Conservation (phyloP, 2,113 vertebrate species). For the Apodemus sylvaticus region DNA sequence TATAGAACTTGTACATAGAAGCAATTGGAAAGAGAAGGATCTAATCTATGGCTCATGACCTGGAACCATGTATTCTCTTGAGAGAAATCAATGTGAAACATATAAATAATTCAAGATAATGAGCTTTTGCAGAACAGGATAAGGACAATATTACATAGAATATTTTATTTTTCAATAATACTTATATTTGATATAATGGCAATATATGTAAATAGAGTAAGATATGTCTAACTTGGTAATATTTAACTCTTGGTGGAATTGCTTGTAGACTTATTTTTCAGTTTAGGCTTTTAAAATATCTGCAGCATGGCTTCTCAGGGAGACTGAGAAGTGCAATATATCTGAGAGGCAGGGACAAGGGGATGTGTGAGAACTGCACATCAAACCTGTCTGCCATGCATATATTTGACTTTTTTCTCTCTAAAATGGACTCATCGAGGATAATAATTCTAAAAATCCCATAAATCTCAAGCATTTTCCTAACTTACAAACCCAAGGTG, state of each 20-base stretch:
- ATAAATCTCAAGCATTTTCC: not conserved
- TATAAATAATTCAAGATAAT: not conserved
- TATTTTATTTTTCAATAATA: conserved; percentile 22
- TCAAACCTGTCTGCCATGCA: not conserved
- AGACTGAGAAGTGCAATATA: not conserved
- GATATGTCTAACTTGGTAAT: not conserved
- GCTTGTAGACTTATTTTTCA: not conserved
- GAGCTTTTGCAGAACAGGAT: not conserved
- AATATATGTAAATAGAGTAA: not conserved
- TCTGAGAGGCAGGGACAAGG: not conserved
- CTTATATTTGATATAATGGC: not conserved
- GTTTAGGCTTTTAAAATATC: not conserved
- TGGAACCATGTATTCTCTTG: not conserved
- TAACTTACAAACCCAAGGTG: not conserved
- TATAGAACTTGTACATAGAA: not conserved
- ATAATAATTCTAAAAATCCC: not conserved
- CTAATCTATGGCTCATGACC: not conserved
- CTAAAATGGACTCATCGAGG: not conserved
- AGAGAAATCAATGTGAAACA: not conserved
- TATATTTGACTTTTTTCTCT: not conserved
- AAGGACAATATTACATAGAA: not conserved
- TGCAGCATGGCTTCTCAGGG: not conserved
- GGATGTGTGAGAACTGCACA: not conserved
- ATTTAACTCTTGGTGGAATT: not conserved
- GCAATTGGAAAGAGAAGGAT: not conserved